Conservation (phyloP, 2,113 vertebrate genomes). For the Cricetomys ansorgei region DNA sequence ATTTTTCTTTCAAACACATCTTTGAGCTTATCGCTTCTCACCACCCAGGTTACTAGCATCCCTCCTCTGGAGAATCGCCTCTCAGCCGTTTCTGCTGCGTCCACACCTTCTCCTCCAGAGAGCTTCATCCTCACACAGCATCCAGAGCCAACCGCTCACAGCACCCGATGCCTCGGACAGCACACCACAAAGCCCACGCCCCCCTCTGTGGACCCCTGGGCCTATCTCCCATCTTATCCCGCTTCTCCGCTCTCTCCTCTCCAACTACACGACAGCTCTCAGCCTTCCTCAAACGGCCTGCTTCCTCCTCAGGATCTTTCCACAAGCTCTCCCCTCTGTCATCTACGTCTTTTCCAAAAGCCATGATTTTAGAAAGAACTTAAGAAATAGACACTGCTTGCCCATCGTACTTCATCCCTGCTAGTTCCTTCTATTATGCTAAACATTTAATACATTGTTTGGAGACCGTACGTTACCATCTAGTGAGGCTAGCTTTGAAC, state of each 20-base stretch:
- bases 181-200: neutral
- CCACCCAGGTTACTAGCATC: neutral
- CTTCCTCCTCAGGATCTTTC: neutral
- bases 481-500: neutral
- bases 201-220: no score
- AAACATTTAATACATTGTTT: neutral
- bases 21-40: neutral
- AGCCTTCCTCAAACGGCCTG: neutral
- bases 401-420: no score
- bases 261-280: neutral
- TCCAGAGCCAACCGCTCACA: neutral
- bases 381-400: neutral
- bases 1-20: neutral
- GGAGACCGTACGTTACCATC: neutral
- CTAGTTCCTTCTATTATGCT: neutral
- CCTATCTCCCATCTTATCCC: fast-evolving
- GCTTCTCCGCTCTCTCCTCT: neutral
- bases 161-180: neutral
- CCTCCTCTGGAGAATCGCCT: neutral
- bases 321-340: neutral
- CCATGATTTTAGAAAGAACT: neutral
- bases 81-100: neutral
- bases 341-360: neutral
- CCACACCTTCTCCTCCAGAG: neutral
- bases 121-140: neutral